Conservation (phyloP, 1,140 invertebrate species). For the Bactericera cockerelli region DNA sequence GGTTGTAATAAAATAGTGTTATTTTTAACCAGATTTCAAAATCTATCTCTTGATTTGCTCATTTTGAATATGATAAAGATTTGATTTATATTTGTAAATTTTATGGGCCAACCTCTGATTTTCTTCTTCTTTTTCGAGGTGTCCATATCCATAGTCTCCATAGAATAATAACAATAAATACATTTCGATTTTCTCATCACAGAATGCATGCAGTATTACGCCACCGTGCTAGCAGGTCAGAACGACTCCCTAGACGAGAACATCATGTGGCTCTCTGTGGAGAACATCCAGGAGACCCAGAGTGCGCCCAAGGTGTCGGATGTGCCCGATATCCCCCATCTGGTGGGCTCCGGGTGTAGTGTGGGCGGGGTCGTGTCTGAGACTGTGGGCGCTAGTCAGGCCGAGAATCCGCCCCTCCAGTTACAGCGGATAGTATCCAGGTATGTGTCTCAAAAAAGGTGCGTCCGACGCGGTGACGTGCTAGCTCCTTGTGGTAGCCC, state of each 20-base stretch:
- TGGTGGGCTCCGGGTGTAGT: slow-evolving; percentile 86
- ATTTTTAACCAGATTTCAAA: too few relatives aligned
- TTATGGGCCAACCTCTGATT: too few relatives aligned
- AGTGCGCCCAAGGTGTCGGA: slow-evolving; percentile 46
- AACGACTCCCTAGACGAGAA: slow-evolving; percentile 59
- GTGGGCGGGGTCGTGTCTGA: slow-evolving; percentile 90
- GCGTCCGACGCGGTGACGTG: too few relatives aligned
- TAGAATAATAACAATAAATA: too few relatives aligned
- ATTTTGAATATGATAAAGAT: too few relatives aligned
- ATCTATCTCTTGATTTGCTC: too few relatives aligned
- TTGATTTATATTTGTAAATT: too few relatives aligned
- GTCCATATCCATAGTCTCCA: too few relatives aligned
- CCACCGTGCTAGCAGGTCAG: slow-evolving; percentile 73
- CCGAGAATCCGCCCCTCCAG: slow-evolving; percentile 12
- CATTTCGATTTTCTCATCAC: not conserved
- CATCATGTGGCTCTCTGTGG: slow-evolving; percentile 88
- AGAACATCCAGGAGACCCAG: slow-evolving; percentile 74
- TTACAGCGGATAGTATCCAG: slow-evolving; percentile 22
- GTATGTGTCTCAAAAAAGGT: too few relatives aligned
- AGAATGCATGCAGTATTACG: slow-evolving; percentile 97
- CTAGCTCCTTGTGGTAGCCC: too few relatives aligned
- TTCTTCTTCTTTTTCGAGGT: too few relatives aligned
- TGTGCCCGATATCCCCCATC: slow-evolving; percentile 61
- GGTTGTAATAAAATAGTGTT: too few relatives aligned
- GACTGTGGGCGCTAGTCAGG: slow-evolving; percentile 56